Evolutionary conservation across 2,797 vertebrate species (phyloP).

Genomic region (Melopsittacus undulatus): DNA sequence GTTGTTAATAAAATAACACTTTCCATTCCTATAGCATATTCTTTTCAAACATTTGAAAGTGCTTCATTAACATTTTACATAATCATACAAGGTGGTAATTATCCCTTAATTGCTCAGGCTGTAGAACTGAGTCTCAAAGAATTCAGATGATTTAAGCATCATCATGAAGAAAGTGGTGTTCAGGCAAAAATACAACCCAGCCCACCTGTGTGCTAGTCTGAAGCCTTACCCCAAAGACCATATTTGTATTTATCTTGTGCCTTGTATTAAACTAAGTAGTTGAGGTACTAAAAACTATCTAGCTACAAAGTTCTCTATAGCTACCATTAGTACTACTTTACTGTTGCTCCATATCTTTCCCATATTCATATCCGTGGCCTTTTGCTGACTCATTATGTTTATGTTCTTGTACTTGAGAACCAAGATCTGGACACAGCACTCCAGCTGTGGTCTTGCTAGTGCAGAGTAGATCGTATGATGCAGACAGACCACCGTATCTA

Average conservation of each 20-base stretch:
- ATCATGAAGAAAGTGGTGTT: neutral
- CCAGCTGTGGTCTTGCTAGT: neutral
- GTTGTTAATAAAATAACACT: neutral
- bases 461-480: neutral
- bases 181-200: neutral
- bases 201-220: neutral
- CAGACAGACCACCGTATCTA: neutral
- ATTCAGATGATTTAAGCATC: neutral
- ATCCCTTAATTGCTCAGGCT: neutral
- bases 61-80: constrained; percentile 1
- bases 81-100: neutral
- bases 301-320: neutral
- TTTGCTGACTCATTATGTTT: neutral
- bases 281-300: neutral
- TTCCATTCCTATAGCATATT: neutral
- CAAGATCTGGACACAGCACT: neutral
- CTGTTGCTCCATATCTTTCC: neutral
- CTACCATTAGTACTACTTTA: neutral
- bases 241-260: neutral
- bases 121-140: neutral
- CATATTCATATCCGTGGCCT: accelerated
- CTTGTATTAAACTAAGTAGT: neutral
- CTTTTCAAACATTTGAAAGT: neutral
- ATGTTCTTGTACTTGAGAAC: neutral
- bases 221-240: neutral